phyloP scores from a whole-genome alignment of 2,113 vertebrate genomes.

The Notechis scutatus region DNA sequence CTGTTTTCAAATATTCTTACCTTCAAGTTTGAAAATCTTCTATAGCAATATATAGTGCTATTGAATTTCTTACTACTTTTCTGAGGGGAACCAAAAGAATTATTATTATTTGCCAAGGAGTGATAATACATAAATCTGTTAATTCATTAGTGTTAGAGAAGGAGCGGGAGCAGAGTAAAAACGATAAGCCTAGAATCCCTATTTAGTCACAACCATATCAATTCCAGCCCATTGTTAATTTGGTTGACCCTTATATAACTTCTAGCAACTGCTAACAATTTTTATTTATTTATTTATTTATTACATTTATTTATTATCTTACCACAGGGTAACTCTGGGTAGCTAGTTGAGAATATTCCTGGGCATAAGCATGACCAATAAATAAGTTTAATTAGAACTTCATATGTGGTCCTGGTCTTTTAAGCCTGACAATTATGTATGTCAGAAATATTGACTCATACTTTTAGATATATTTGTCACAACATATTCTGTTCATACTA shows the following conservation, averaged over 20 bases:
- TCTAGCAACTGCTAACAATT: not conserved
- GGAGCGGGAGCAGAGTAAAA: not conserved
- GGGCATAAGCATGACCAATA: too few species aligned
- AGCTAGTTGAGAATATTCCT: not conserved
- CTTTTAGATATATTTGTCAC: not conserved
- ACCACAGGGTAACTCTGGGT: not conserved
- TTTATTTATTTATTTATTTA: not conserved
- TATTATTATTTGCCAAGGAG: not conserved
- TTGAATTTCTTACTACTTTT: not conserved
- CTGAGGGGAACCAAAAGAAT: not conserved
- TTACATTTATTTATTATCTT: not conserved
- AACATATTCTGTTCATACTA: not conserved
- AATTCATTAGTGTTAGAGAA: not conserved
- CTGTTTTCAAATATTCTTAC: not conserved
- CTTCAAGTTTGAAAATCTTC: not conserved
- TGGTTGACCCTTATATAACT: not conserved
- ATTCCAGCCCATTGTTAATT: not conserved
- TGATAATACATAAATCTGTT: not conserved
- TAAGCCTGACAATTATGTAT: not conserved
- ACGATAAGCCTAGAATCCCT: not conserved
- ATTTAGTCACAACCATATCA: not conserved
- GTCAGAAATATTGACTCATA: not conserved
- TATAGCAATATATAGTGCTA: not conserved
- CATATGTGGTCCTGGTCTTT: not conserved
- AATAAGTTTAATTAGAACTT: not conserved